Evolutionary conservation across 1,140 invertebrate species (phyloP).

Genomic region (Neodiprion virginianus): DNA sequence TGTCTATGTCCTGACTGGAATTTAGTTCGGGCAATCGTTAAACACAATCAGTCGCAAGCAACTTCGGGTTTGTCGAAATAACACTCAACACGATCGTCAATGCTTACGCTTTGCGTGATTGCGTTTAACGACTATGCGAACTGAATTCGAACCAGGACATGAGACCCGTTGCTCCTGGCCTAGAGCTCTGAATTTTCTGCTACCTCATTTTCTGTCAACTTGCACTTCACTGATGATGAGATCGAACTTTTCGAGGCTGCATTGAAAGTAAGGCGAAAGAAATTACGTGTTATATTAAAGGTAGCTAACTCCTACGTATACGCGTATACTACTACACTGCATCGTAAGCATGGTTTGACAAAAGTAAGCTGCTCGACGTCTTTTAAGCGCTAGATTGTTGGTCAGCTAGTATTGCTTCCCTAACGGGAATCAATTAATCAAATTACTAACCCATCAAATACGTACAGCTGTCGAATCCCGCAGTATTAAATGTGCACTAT

Average conservation of each 20-base stretch:
- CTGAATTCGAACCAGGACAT: no score
- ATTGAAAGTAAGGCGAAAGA: background rate
- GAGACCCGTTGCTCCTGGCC: no score
- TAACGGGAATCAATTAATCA: background rate
- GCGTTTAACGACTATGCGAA: no score
- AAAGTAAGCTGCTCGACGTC: constrained; percentile 50
- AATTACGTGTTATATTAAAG: background rate
- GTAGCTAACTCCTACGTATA: background rate
- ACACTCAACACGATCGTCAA: no score
- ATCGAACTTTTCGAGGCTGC: background rate
- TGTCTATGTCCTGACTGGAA: no score
- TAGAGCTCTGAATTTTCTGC: no score
- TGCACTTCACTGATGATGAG: background rate
- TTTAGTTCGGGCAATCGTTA: no score
- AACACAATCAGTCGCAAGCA: no score
- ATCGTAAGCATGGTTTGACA: constrained; percentile 39
- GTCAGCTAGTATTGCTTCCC: background rate
- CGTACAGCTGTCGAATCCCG: background rate
- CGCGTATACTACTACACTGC: constrained; percentile 18
- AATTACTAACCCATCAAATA: background rate
- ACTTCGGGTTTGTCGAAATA: no score
- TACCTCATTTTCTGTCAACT: background rate
- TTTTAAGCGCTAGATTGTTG: no score
- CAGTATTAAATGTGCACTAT: background rate
- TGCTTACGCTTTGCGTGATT: no score